Conservation (phyloP, 2,113 vertebrate species). For the Thalassoma bifasciatum region DNA sequence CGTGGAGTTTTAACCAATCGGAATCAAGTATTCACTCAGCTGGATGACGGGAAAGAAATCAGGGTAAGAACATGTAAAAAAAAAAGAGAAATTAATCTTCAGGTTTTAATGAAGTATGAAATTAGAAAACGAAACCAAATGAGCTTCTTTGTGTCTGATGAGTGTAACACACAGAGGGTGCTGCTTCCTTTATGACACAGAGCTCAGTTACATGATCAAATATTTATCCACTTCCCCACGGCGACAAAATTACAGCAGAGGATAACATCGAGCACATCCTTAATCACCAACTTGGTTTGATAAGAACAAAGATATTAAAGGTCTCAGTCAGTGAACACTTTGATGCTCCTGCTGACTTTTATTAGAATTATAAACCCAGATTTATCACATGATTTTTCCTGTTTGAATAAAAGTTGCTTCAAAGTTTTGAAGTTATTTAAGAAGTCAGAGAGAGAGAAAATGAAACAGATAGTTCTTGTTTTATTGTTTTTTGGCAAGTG, state of each 20-base stretch:
- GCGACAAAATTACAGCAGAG: conserved; percentile 14
- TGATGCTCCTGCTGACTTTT: not conserved
- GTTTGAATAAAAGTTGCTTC: no score
- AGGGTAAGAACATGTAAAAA: no score
- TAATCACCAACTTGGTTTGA: conserved; percentile 6
- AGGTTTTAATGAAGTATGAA: not conserved
- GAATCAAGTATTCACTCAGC: no score
- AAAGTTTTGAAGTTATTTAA: no score
- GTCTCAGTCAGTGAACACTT: not conserved
- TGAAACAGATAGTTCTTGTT: conserved; percentile 79
- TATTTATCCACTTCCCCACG: not conserved
- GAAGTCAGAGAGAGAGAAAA: no score
- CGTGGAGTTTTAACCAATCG: no score
- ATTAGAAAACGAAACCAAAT: not conserved
- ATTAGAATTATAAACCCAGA: no score
- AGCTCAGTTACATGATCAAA: conserved; percentile 38
- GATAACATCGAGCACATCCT: conserved; percentile 7
- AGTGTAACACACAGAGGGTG: not conserved
- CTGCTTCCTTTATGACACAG: conserved; percentile 5
- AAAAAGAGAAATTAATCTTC: no score
- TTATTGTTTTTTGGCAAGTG: conserved; percentile 10
- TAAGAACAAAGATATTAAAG: not conserved
- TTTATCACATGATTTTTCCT: no score
- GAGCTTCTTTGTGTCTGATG: not conserved
- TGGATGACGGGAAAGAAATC: no score